Evolutionary conservation across 2,797 vertebrate species (phyloP).

Genomic region (Eulemur mongoz): DNA sequence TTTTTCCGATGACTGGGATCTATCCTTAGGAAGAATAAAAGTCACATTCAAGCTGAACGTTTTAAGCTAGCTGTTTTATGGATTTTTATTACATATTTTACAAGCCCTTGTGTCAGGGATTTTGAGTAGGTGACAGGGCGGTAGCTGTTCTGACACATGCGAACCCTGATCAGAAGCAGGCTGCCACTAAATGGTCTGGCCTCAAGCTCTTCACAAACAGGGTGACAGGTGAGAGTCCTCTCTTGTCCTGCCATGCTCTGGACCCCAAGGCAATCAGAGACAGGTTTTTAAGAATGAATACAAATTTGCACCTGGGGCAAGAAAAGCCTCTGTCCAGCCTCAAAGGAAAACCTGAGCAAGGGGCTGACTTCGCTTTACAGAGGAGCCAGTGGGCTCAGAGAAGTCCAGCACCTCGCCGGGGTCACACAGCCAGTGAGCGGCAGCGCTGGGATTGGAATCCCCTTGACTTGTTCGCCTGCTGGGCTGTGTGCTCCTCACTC

Average conservation of each 20-base stretch:
- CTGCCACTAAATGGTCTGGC: neutral
- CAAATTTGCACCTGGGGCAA: neutral
- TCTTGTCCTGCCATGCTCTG: neutral
- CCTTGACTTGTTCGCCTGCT: neutral
- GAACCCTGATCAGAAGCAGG: neutral
- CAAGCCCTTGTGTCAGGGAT: neutral
- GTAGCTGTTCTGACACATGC: neutral
- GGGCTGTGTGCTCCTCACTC: neutral
- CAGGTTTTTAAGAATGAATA: neutral
- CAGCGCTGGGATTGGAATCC: neutral
- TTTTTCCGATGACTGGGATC: neutral
- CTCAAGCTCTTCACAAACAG: neutral
- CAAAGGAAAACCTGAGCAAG: neutral
- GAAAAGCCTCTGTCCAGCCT: neutral
- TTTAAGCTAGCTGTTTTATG: neutral
- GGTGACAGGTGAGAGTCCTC: neutral
- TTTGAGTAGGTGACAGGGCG: neutral
- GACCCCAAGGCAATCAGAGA: neutral
- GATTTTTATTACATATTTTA: neutral
- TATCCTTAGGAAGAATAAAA: neutral
- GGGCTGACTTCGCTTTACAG: neutral
- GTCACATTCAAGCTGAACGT: neutral
- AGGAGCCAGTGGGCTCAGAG: neutral
- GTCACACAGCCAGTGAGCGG: neutral
- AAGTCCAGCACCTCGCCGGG: fast-evolving